Evolutionary conservation across 2,888 invertebrate genomes (phyloP), one percentile per base, ranked within the genome.

Genomic region (Caenorhabditis doughertyi): DNA sequence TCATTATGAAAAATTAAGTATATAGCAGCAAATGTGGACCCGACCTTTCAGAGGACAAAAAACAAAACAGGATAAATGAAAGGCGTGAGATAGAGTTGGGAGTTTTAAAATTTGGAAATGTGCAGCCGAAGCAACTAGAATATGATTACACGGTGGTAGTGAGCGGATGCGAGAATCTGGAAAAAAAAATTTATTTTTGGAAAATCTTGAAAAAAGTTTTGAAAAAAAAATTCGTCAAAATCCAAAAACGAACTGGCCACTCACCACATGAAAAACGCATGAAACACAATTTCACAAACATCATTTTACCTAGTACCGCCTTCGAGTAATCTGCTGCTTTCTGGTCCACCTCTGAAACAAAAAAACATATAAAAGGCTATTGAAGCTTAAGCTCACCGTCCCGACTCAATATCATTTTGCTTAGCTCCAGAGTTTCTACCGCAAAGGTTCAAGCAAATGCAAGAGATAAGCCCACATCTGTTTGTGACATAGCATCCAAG

Each of bases 401-500:
- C 87, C 29, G 81, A 42, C 51, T 88, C 88, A 18, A 85, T 42
- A 70, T 85, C 87, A 53, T 74, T 73, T 18, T 76, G 76, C 32
- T 84, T 85, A 0, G 42, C 39, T 11, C 73, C 51, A 11, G 72
- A n/a, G 9, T 44, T 64, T 8, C 85, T 85, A 8, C 89, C 89
- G 62, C 87, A 89, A 29, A 88, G 80, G 47, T 90, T 87, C 21
- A 88, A 77, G 77, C 88, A 89, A 62, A 93, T 85, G 74, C 92
- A 92, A 90, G 92, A 92, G 35, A 93, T 87, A 18, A 93, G 85
- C 39, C 93, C 93, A 85, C 94, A 94, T 88, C 94, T 93, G 88
- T 94, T 94, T 83, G 94, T 93, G 93, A 95, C 94, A 92, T 95
- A 95, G 92, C 97, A 96, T 47, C 95, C 94, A 9, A 96, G 93